These are phyloP conservation scores for Psilopogon haemacephalus DNA, from an alignment of 2,113 vertebrate genomes.

Conservation along the genomic window DNA sequence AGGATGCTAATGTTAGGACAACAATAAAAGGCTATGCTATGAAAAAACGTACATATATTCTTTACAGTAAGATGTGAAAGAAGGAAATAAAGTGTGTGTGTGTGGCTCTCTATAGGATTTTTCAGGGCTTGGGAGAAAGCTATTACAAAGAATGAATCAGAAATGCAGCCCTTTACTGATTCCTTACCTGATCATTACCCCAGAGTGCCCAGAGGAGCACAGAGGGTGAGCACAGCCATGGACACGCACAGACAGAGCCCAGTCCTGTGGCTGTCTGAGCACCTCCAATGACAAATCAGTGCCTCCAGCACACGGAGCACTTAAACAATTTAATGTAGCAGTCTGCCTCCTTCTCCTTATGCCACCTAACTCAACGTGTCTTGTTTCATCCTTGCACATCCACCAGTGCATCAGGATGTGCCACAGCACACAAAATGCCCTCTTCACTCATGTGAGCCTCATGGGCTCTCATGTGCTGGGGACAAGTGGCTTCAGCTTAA, in stretches of 20 bases:
- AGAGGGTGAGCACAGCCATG: neutral
- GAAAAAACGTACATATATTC: neutral
- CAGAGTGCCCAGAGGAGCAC: rapidly evolving
- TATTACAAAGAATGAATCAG: slow-evolving; percentile 25
- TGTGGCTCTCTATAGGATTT: neutral
- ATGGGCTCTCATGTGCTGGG: rapidly evolving
- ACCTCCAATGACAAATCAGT: neutral
- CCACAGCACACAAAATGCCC: neutral
- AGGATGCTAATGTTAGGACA: neutral
- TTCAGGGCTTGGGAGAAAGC: neutral
- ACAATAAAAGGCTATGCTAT: neutral
- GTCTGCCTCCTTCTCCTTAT: neutral
- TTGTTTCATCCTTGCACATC: rapidly evolving
- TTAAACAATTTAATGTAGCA: rapidly evolving
- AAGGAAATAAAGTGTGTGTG: neutral
- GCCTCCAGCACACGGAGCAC: neutral
- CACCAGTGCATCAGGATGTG: rapidly evolving
- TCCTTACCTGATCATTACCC: rapidly evolving
- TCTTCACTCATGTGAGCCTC: rapidly evolving
- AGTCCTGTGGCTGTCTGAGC: neutral
- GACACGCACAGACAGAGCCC: neutral
- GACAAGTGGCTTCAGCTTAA: neutral
- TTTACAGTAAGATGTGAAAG: neutral
- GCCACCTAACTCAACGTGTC: rapidly evolving
- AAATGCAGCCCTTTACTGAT: neutral